Evolutionary conservation across 2,113 vertebrate genomes (phyloP).

Genomic region (Oncorhynchus keta): DNA sequence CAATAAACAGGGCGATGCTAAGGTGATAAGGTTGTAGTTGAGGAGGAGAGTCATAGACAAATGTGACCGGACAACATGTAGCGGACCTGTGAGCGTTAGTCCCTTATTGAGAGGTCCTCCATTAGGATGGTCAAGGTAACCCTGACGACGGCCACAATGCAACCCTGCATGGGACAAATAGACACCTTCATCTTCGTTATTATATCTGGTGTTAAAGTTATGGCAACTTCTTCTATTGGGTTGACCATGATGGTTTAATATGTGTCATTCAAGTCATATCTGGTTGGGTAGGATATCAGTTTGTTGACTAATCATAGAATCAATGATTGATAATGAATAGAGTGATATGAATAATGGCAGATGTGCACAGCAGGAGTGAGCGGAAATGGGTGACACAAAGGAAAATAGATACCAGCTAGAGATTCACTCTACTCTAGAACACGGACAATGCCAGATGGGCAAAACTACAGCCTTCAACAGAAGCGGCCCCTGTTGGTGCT

Average conservation of each 20-base stretch:
- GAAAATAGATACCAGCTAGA: background rate
- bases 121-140: background rate
- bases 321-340: too few relatives aligned
- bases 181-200: background rate
- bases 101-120: background rate
- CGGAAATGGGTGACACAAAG: too few relatives aligned
- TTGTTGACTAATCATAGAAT: background rate
- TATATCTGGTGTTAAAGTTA: background rate
- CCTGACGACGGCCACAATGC: background rate
- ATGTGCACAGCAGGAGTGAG: too few relatives aligned
- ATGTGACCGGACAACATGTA: background rate
- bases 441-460: background rate
- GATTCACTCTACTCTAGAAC: background rate
- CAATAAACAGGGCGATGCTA: conserved; percentile 2
- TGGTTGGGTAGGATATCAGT: background rate
- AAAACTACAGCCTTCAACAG: background rate
- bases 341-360: too few relatives aligned
- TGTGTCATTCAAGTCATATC: background rate
- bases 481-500: background rate
- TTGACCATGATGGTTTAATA: background rate
- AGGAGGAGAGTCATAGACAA: background rate
- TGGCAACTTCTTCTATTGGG: background rate
- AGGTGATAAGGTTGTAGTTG: background rate
- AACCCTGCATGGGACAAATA: background rate
- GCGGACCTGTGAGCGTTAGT: background rate